Evolutionary conservation across 1,140 invertebrate species (phyloP).

Genomic region (Magallana angulata): DNA sequence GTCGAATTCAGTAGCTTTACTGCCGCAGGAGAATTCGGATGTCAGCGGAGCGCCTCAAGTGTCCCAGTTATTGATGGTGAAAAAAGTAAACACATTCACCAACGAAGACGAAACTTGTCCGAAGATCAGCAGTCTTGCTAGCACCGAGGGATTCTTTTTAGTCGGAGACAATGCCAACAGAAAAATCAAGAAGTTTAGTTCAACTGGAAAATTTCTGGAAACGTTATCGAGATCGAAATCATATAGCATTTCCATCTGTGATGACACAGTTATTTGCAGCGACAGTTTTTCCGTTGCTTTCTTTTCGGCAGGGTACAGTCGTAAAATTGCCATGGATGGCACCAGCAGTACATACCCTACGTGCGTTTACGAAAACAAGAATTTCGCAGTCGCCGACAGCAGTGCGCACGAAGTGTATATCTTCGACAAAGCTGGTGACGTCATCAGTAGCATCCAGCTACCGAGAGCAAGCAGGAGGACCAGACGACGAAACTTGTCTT

Average conservation of each 20-base stretch:
- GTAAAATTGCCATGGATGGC: slow-evolving; percentile 30
- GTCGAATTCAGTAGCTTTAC: slow-evolving; percentile 6
- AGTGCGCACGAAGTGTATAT: slow-evolving; percentile 19
- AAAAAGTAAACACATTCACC: slow-evolving; percentile 43
- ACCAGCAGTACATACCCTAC: slow-evolving; percentile 42
- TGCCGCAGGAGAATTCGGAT: slow-evolving; percentile 31
- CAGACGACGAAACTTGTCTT: slow-evolving; percentile 24
- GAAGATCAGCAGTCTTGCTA: slow-evolving; percentile 44
- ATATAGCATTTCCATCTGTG: slow-evolving; percentile 41
- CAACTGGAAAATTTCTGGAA: slow-evolving; percentile 32
- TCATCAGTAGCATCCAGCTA: slow-evolving; percentile 25
- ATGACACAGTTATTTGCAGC: slow-evolving; percentile 35
- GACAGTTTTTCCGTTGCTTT: slow-evolving; percentile 43
- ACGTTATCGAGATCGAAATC: slow-evolving; percentile 3
- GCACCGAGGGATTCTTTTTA: background rate
- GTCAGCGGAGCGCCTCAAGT: slow-evolving; percentile 44
- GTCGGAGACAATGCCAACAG: slow-evolving; percentile 47
- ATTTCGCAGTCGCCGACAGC: slow-evolving; percentile 42
- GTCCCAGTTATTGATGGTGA: slow-evolving; percentile 10
- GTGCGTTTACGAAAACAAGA: background rate
- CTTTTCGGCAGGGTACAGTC: slow-evolving; percentile 24
- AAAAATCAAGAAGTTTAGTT: slow-evolving; percentile 48
- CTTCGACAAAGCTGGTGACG: slow-evolving; percentile 43
- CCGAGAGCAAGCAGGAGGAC: slow-evolving; percentile 31
- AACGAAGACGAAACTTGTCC: slow-evolving; percentile 49